Evolutionary conservation across 2,113 vertebrate species (phyloP), one percentile per base, ranked within the genome.

Genomic region (Meleagris gallopavo): DNA sequence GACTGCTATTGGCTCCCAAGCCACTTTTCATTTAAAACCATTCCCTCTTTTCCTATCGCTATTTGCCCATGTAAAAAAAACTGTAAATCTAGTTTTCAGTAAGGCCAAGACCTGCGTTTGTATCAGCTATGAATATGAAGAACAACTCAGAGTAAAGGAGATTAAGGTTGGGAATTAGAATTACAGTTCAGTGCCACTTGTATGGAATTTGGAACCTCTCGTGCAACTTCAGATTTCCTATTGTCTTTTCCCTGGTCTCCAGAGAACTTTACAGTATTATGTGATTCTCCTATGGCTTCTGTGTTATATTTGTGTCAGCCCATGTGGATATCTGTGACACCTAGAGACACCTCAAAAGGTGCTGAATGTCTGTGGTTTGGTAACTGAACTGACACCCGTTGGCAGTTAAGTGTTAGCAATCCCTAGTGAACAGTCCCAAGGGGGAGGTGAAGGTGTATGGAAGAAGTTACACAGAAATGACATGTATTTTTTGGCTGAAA

Each of bases 41-140:
- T 50, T 50, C 13, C 12, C 12, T 25, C 48, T 50, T 50, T 25
- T 50, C 6, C 48, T 50, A 50, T 50, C 12, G 2, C 13, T 25
- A 14, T 50, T 25, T 50, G 24, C 48, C 13, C 13, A 50, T 50
- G 24, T 50, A 50, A 50, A 50, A 50, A 50, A 50, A 25, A 25
- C 2, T 50, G 14, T 29, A 54, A 54, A 27, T 54, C 27, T 29
- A 29, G 25, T 27, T 27, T 52, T 86, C 46, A 41, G 25, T 54
- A 64, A 0, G 0, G 18, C 18, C 36, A 82, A 52, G 25, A 40
- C 3, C 6, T 58, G 10, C 32, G 13, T 45, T 41, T 4, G 4
- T 10, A 13, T 52, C 54, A 46, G 3, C 27, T 2, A 0, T 54
- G 15, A 18, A 18, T 3, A 36, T n/a, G 54, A 45, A 22, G 67